A percentile compares a stretch with the other conserved stretches of the same genome.
These are phyloP conservation scores for Aulostomus chinensis DNA, from an alignment of 2,797 vertebrate species.

Conservation along the genomic window DNA sequence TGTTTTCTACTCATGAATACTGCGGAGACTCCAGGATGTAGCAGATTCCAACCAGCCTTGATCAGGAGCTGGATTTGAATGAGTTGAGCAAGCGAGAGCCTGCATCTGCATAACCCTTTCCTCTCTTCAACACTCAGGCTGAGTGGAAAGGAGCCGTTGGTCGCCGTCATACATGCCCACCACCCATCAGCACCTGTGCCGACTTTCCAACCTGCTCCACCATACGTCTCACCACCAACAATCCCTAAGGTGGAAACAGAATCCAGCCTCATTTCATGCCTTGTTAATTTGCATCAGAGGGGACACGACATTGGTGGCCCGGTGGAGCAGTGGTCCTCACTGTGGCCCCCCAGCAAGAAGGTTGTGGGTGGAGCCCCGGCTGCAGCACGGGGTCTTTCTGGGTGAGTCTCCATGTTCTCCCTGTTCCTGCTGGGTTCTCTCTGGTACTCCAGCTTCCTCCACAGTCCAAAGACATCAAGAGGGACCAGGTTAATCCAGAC, in stretches of 20 bases:
- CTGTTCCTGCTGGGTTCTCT: no score
- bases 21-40: background rate
- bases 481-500: no score
- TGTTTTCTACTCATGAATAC: no score
- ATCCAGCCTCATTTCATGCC: slow-evolving; percentile 70
- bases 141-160: slow-evolving; percentile 29
- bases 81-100: background rate
- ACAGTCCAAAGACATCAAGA: no score
- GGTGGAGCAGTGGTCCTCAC: no score
- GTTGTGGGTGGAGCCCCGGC: no score
- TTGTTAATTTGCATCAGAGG: slow-evolving; percentile 61
- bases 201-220: slow-evolving; percentile 37
- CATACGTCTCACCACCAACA: slow-evolving; percentile 31
- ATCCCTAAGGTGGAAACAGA: slow-evolving; percentile 64
- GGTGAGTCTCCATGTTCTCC: no score
- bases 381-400: no score
- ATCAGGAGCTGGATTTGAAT: slow-evolving; percentile 1
- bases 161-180: background rate
- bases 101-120: slow-evolving; percentile 10
- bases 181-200: background rate
- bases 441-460: no score
- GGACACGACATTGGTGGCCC: slow-evolving; percentile 50
- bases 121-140: slow-evolving; percentile 19
- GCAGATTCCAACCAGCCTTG: background rate
- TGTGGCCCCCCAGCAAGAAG: no score